Percentiles rank a stretch among this genome's conserved stretches.
Conservation (phyloP, 2,113 vertebrate genomes). For the Ceuthmochares aereus region DNA sequence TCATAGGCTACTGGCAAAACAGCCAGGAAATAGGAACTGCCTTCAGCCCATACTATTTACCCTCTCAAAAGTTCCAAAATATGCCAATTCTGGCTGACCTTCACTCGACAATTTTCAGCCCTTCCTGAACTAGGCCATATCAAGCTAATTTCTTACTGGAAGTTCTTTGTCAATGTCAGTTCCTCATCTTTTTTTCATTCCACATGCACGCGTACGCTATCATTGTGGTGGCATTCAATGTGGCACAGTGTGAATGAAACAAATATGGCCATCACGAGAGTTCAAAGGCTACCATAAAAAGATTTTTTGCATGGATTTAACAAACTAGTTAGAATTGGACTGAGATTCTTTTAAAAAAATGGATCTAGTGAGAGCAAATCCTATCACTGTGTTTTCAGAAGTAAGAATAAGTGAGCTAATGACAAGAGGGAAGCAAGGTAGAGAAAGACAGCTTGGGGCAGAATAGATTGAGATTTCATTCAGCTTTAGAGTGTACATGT, state of each 20-base stretch:
- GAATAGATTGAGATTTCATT: not conserved
- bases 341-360: not conserved
- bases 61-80: not conserved
- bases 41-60: not conserved
- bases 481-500: not conserved
- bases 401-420: not conserved
- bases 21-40: not conserved
- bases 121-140: not conserved
- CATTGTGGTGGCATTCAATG: not conserved
- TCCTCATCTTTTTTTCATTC: not conserved
- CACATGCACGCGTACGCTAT: not conserved
- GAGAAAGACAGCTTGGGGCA: not conserved
- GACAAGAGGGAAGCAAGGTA: not conserved
- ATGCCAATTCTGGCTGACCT: not conserved
- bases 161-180: not conserved
- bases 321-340: not conserved
- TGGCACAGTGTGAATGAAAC: not conserved
- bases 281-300: not conserved
- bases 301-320: not conserved
- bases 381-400: not conserved
- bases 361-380: not conserved
- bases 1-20: not conserved
- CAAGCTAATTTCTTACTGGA: not conserved
- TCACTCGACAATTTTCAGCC: not conserved
- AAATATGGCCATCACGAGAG: not conserved